Evolutionary conservation across 2,797 vertebrate genomes (phyloP).

Genomic region (Parauchenoglanis punctatus): DNA sequence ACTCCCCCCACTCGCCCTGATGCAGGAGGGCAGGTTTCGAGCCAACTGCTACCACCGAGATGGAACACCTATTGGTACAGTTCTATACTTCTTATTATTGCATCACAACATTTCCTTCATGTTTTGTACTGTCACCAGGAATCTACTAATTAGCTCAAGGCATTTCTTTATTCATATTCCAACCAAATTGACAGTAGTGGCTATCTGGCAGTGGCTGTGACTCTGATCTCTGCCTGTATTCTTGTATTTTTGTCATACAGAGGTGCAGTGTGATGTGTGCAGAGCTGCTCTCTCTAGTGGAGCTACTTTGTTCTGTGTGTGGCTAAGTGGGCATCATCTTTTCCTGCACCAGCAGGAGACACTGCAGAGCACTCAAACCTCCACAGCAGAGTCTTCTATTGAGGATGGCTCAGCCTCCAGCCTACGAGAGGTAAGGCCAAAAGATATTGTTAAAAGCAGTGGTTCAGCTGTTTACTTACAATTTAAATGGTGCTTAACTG

Average conservation of each 20-base stretch:
- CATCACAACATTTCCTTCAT: neutral
- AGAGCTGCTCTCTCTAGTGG: constrained; percentile 70
- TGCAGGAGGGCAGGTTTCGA: constrained; percentile 80
- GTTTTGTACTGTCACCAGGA: neutral
- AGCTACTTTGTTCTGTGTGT: constrained; percentile 81
- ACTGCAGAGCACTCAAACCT: constrained; percentile 65
- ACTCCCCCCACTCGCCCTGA: constrained; percentile 55
- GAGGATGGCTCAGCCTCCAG: constrained; percentile 72
- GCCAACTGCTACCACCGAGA: constrained; percentile 87
- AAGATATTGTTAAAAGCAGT: neutral
- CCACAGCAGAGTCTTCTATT: constrained; percentile 65
- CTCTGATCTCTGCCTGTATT: neutral
- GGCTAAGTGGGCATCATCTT: constrained; percentile 81
- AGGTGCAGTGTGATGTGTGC: constrained; percentile 83
- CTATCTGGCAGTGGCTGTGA: neutral
- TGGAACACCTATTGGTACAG: constrained; percentile 83
- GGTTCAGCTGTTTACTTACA: too few relatives aligned
- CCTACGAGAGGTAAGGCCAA: constrained; percentile 78
- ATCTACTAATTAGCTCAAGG: neutral
- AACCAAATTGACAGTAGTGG: too few relatives aligned
- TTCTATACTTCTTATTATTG: neutral
- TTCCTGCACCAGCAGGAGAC: constrained; percentile 74
- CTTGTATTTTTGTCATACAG: constrained; percentile 65
- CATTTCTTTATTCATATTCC: neutral
- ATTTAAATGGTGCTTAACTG: neutral